These are phyloP conservation scores for Onychostoma macrolepis DNA, from an alignment of 2,113 vertebrate species.

Conservation along the genomic window DNA sequence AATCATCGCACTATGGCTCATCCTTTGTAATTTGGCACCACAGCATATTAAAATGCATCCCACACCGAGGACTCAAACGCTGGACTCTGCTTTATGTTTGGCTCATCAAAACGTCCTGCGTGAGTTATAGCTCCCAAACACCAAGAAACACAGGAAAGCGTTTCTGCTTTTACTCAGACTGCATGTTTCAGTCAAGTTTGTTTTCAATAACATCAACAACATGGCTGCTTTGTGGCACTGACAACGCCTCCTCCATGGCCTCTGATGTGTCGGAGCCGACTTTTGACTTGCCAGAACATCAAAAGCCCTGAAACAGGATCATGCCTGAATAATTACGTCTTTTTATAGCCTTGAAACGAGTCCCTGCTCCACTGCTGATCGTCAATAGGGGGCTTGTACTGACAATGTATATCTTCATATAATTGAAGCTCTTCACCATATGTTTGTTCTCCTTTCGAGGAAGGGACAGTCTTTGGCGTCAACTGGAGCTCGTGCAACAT, in stretches of 20 bases:
- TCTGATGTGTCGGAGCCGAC: conserved; percentile 35
- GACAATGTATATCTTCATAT: conserved; percentile 51
- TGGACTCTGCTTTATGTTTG: conserved; percentile 35
- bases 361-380: conserved; percentile 26
- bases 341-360: conserved; percentile 41
- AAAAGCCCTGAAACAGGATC: conserved; percentile 8
- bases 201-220: conserved; percentile 53
- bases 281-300: conserved; percentile 24
- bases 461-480: conserved; percentile 51
- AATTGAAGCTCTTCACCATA: conserved; percentile 52
- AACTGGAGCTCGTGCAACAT: conserved; percentile 45
- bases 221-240: conserved; percentile 32
- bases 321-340: conserved; percentile 38
- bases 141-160: conserved; percentile 29
- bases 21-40: conserved; percentile 57
- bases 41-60: conserved; percentile 47
- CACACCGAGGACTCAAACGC: conserved; percentile 16
- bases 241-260: conserved; percentile 45
- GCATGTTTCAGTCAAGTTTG: conserved; percentile 38
- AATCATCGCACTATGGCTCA: conserved; percentile 45
- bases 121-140: conserved; percentile 52
- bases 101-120: conserved; percentile 53
- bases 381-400: conserved; percentile 34
- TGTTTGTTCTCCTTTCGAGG: conserved; percentile 39
- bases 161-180: conserved; percentile 54